phyloP scores from a whole-genome alignment of 1,140 invertebrate species.

The Pinna nobilis region DNA sequence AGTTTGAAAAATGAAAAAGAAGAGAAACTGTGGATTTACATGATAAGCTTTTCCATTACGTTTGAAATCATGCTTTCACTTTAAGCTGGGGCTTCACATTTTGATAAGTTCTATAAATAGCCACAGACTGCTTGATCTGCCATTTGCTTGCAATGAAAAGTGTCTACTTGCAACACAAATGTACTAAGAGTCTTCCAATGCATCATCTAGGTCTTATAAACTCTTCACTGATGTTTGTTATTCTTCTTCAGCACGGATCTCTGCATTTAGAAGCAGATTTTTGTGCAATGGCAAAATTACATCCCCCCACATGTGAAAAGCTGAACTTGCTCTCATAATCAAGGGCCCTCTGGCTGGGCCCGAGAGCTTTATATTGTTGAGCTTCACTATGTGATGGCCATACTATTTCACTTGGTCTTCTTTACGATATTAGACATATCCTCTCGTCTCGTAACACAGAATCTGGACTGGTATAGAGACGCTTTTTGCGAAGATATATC shows the following conservation, averaged over 20 bases:
- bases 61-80: no score
- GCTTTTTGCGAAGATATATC: slow-evolving; percentile 30
- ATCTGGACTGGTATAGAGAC: slow-evolving; percentile 30
- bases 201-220: no score
- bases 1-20: no score
- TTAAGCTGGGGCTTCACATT: no score
- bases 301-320: slow-evolving; percentile 34
- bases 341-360: slow-evolving; percentile 60
- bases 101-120: no score
- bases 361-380: slow-evolving; percentile 45
- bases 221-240: no score
- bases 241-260: slow-evolving; percentile 20
- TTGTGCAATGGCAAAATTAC: slow-evolving; percentile 10
- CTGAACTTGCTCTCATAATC: slow-evolving; percentile 36
- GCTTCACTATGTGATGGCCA: slow-evolving; percentile 49
- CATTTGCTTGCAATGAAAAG: no score
- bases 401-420: slow-evolving; percentile 20
- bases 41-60: no score
- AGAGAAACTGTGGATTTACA: no score
- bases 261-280: slow-evolving; percentile 2
- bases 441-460: slow-evolving; percentile 17
- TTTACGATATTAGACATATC: slow-evolving; percentile 15
- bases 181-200: no score
- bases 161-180: no score
- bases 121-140: no score